These are phyloP conservation scores for Regulus satrapa DNA, from an alignment of 2,113 vertebrate species.

Conservation along the genomic window DNA sequence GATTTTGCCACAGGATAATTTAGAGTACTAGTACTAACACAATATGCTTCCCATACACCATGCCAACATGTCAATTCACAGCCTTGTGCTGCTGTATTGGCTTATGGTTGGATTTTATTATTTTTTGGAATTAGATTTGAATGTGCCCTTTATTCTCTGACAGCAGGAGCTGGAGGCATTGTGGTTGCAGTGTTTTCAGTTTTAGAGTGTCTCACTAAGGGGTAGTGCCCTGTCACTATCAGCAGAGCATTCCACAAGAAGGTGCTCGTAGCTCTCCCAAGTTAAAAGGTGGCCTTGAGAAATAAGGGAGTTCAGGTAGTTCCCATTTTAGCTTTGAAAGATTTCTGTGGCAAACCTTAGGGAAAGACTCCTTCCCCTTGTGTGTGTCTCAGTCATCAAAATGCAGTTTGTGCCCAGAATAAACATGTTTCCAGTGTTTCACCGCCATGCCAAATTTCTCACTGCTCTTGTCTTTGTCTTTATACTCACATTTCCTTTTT, in stretches of 20 bases:
- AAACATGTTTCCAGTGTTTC: neutral
- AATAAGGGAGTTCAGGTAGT: neutral
- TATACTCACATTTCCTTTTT: neutral
- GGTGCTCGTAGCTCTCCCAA: neutral
- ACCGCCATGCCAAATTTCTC: neutral
- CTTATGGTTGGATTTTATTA: neutral
- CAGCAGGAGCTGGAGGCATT: neutral
- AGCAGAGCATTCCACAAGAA: neutral
- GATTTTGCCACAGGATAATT: neutral
- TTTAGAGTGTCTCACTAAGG: neutral
- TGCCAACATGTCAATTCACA: neutral
- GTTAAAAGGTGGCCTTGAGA: neutral
- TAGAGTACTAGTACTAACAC: neutral
- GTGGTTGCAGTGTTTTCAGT: neutral
- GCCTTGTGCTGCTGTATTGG: neutral
- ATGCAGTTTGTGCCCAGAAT: neutral
- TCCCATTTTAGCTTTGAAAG: neutral
- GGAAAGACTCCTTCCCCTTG: neutral
- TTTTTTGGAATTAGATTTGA: neutral
- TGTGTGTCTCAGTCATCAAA: neutral
- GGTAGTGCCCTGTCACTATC: neutral
- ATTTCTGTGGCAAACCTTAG: neutral
- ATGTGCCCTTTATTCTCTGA: neutral
- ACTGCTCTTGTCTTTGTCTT: constrained; percentile 7
- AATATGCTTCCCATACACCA: neutral